These are phyloP conservation scores for Portunus trituberculatus DNA, from an alignment of 1,140 invertebrate genomes.

Conservation along the genomic window DNA sequence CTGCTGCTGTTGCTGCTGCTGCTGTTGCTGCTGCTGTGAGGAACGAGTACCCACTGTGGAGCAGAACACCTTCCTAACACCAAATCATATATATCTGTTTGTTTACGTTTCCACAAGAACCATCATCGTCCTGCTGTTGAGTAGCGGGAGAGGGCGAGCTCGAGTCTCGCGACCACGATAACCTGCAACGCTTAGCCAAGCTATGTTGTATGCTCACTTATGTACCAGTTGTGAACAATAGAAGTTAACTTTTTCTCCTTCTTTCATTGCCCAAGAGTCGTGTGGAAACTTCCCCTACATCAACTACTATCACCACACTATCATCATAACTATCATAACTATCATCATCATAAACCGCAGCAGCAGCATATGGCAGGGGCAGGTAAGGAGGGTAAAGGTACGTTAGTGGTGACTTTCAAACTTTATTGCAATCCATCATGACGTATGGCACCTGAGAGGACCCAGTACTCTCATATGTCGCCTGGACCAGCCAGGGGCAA, in stretches of 20 bases:
- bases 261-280: not conserved
- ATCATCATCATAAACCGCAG: too few relatives aligned
- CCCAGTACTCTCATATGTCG: not conserved
- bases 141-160: not conserved
- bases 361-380: not conserved
- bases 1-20: not conserved
- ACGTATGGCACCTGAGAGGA: not conserved
- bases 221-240: conserved; percentile 40
- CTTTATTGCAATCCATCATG: not conserved
- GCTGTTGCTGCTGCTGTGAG: not conserved
- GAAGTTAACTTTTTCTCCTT: conserved; percentile 40
- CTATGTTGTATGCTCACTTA: conserved; percentile 42
- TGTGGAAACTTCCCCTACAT: not conserved
- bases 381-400: not conserved
- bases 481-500: not conserved
- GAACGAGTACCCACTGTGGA: not conserved
- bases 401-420: not conserved
- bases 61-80: not conserved
- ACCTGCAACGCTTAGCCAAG: not conserved
- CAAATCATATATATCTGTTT: not conserved
- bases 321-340: too few relatives aligned
- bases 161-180: not conserved
- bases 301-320: not conserved
- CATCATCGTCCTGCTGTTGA: conserved; percentile 10
- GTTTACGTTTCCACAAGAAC: not conserved